Evolutionary conservation across 2,113 vertebrate species (phyloP).

Genomic region (Nyctibius bracteatus): DNA sequence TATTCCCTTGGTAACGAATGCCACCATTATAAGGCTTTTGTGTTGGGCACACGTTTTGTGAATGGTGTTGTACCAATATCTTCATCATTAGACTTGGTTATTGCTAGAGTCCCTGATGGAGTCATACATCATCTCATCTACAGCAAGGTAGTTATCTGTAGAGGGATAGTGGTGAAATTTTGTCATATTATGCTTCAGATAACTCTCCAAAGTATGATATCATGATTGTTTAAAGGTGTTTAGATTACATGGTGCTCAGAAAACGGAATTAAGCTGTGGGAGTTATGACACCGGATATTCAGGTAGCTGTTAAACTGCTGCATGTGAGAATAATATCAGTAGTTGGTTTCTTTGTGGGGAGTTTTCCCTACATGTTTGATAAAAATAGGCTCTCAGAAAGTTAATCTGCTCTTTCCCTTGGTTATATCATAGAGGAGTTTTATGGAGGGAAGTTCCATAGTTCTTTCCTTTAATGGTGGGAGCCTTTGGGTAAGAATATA

Average conservation of each 20-base stretch:
- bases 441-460: background rate
- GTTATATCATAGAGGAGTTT: background rate
- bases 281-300: accelerated
- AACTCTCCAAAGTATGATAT: background rate
- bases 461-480: background rate
- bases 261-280: background rate
- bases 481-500: background rate
- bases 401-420: background rate
- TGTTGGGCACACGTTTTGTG: background rate
- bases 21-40: background rate
- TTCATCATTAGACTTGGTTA: background rate
- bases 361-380: background rate
- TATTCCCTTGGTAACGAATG: background rate
- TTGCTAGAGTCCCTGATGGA: background rate
- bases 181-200: background rate
- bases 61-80: background rate
- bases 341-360: background rate
- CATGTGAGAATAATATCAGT: background rate
- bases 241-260: background rate
- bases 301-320: background rate
- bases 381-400: background rate
- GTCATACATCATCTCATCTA: background rate
- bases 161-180: background rate
- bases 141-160: background rate
- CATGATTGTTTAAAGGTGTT: background rate